phyloP scores from a whole-genome alignment of 1,140 invertebrate genomes.

The Metopolophium dirhodum region DNA sequence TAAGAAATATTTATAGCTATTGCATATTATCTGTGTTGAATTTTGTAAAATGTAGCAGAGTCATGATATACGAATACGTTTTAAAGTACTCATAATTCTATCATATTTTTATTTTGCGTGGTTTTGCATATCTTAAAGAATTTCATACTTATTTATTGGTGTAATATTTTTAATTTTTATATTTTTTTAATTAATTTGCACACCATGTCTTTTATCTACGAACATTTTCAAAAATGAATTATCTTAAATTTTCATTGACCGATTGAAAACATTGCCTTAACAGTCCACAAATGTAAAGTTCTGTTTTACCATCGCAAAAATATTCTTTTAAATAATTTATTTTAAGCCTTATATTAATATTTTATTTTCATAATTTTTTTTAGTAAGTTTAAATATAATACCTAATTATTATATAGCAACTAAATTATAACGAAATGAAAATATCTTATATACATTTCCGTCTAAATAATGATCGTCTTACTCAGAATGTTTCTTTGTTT shows the following conservation, averaged over 20 bases:
- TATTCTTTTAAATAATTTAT: not conserved
- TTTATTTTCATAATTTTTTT: not conserved
- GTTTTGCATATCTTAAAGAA: not conserved
- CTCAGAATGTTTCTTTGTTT: not conserved
- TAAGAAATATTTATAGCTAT: not conserved
- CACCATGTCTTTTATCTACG: not conserved
- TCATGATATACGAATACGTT: not conserved
- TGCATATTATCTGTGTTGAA: not conserved
- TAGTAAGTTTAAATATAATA: too few relatives aligned
- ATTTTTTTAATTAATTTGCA: too few relatives aligned
- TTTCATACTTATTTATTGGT: too few relatives aligned
- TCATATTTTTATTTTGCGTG: not conserved
- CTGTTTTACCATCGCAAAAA: not conserved
- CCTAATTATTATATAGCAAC: not conserved
- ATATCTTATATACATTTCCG: not conserved
- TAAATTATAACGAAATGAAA: not conserved
- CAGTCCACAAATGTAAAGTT: not conserved
- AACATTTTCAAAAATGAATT: not conserved
- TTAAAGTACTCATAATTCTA: not conserved
- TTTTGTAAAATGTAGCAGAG: not conserved
- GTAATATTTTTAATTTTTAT: not conserved
- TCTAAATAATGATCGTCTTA: not conserved
- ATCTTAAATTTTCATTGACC: not conserved
- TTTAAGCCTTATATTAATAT: not conserved
- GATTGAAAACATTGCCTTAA: not conserved